Evolutionary conservation across 2,797 vertebrate species (phyloP), one percentile per base, ranked within the genome.

Genomic region (Cichlasoma orientale): DNA sequence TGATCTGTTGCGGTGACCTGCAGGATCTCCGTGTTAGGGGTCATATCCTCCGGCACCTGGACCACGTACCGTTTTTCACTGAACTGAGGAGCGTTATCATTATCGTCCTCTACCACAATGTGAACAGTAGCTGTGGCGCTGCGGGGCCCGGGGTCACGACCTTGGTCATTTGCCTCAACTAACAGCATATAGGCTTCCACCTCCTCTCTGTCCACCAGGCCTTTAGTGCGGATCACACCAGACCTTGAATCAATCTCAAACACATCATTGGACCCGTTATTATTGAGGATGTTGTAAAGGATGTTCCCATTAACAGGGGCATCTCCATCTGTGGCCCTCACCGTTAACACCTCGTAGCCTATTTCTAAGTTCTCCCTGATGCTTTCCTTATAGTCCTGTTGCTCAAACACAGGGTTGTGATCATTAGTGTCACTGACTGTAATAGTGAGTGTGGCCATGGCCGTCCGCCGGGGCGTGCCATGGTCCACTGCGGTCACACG

Each of bases 301-400:
- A 99, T 96, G 71, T 99, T 98, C 23, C 98, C 98, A 0, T 99
- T 99, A 36, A 96, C 90, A 2, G 97, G 97, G 10, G 97, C 94
- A 0, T 99, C 98, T 0, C 97, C 97, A 0, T 99, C 98, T 0
- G 98, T 99, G 88, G 98, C 98, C 36, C 98, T 95, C 25, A 99
- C 98, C 0, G 98, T 99, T 44, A 99, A 94, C 44, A 99, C 98
- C 87, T 99, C 98, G 0, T 99, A 99, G 80, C 98, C 96, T 5
- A 98, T 96, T 90, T 99, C 98, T 88, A 99, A 91, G 91, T 99
- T 99, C 89, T 99, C 98, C 83, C 98, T 89, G 83, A 99, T 96
- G 31, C 95, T 99, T 85, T 99, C 98, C 74, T 96, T 96, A 72
- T 99, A 99, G 81, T 98, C 97, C 72, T 94, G 92, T 90, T 99